Base-by-base conservation (phyloP, 2,113 vertebrate genomes). In the Orientallactaga bullata region DNA sequence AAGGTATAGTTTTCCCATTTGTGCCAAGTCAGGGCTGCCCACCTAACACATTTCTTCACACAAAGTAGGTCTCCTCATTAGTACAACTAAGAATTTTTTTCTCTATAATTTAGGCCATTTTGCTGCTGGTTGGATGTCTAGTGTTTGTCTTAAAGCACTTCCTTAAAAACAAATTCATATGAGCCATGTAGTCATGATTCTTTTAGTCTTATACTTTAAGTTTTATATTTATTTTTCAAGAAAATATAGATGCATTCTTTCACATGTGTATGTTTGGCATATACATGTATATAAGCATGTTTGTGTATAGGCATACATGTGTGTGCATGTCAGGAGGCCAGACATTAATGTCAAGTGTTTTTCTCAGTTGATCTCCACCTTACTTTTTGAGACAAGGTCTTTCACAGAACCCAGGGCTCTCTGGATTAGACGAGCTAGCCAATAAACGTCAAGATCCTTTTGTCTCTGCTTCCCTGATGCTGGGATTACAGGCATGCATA, bases 1-100 rank as follows among this genome's bases (percentile, higher is more conserved):
- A 80, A 94, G 91, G 92, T 94, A 77, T 86, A 92, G 94, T 94
- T 93, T 83, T 91, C 93, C 91, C 91, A 69, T 95, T 78, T 87
- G 73, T 91, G 91, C 88, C 47, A 35, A 96, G 94, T 85, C 87
- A 94, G 90, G 74, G 51, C 78, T 85, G 88, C 85, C 85, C 76
- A 88, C 85, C 60, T 89, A 72, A 80, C n/a, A 81, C n/a, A 55
- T 88, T 90, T 73, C 79, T 90, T 93, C 88, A 74, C 30, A 42
- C 76, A 89, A 94, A 95, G 89, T 89, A 85, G 81, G 30, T 51
- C 73, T 95, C 82, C 71, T 91, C 86, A 76, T 89, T 65, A 55
- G 58, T 20, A 82, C 39, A 88, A 79, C 4, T 93, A 69, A 73
- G 89, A 76, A 83, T 74, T 90, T 93, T 93, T 93, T 35, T 18